These are phyloP conservation scores for Lasiurus cinereus DNA, from an alignment of 2,113 vertebrate genomes.

Conservation along the genomic window DNA sequence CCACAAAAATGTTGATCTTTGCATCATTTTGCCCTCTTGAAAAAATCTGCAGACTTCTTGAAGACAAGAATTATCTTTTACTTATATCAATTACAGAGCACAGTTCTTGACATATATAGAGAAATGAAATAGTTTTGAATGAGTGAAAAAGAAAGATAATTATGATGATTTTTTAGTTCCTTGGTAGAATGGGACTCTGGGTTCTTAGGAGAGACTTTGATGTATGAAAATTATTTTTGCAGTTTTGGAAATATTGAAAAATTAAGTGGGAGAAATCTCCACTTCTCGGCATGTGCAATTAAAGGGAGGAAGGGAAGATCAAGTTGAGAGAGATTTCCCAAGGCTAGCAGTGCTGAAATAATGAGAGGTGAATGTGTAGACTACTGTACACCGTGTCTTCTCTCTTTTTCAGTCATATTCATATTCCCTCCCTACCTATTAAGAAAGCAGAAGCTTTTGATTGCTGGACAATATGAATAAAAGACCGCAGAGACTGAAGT, in stretches of 20 bases:
- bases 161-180: slow-evolving; percentile 25
- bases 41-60: slow-evolving; percentile 10
- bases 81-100: not conserved
- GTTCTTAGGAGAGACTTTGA: slow-evolving; percentile 2
- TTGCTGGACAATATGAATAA: not conserved
- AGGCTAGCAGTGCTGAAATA: no score
- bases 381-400: not conserved
- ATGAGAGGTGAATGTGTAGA: not conserved
- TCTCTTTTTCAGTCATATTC: not conserved
- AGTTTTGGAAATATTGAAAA: slow-evolving; percentile 53
- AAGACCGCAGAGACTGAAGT: not conserved
- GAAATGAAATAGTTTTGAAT: slow-evolving; percentile 41
- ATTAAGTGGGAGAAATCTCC: not conserved
- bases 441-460: not conserved
- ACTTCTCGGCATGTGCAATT: not conserved
- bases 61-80: not conserved
- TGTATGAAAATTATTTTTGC: slow-evolving; percentile 38
- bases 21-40: not conserved
- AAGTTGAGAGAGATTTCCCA: not conserved
- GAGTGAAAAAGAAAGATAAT: not conserved
- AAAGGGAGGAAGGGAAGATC: not conserved
- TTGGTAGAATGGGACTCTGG: not conserved
- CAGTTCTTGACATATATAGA: not conserved
- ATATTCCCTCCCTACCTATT: not conserved
- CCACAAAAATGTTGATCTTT: not conserved